Base-by-base conservation (phyloP, 2,797 vertebrate genomes). In the Danionella dracula region DNA sequence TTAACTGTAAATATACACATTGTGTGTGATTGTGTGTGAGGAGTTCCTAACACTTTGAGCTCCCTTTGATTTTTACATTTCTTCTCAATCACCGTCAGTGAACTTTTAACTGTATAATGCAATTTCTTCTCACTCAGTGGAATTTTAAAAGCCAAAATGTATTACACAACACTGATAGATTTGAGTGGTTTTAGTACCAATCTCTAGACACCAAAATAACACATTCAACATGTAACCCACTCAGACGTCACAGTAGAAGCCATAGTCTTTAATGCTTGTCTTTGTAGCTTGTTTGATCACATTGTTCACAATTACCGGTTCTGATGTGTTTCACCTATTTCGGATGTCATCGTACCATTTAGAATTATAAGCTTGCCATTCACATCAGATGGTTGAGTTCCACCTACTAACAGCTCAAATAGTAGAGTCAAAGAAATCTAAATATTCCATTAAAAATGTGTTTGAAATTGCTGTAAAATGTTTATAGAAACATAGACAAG, bases 61-160 rank as follows among this genome's bases (percentile, higher is more conserved):
- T 19, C 27, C 38, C 23, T 64, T 6, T 4, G 9, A 19, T 23
- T 1, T 29, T 42, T 44, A 31, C 5, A 31, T 4, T 5, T 35
- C 13, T 53, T 45, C 41, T 55, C 19, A 12, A 48, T 38, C 63
- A 48, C 41, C 1, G 46, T 48, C 21, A 15, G 12, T 6, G 8
- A 3, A 9, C 16, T 49, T 56, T 60, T 15, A 19, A 53, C 34
- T 61, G 32, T 55, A 61, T 35, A 54, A 15, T 49, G 23, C 7
- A 5, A 31, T 19, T 38, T 54, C 34, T 27, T 1, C 21, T 50
- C 44, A 50, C 40, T 11, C 23, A 46, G 32, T 32, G 20, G 17
- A 16, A 34, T 60, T 66, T 54, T 31, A 32, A 50, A 59, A 6
- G 40, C 29, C 21, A 40, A 59, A 54, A 66, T 61, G 21, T 29